phyloP scores from a whole-genome alignment of 2,888 invertebrate genomes.

The Drosophila algonquin region DNA sequence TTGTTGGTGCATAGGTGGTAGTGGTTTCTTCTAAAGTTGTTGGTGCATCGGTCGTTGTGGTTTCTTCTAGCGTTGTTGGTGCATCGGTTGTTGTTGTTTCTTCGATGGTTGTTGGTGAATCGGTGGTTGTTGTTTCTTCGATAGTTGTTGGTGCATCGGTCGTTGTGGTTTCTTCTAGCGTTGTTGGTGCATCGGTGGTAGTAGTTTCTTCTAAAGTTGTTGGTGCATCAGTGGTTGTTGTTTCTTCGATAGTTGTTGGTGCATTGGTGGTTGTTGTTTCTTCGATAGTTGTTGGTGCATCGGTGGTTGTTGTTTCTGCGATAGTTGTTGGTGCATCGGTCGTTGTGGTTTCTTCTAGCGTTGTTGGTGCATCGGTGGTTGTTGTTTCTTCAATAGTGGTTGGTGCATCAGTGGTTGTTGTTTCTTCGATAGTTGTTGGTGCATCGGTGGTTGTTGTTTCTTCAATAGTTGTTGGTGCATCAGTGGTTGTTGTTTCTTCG shows the following conservation, averaged over 20 bases:
- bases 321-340: background rate
- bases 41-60: background rate
- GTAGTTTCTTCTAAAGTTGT: background rate
- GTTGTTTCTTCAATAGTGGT: background rate
- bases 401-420: background rate
- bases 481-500: no score
- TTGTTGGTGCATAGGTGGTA: background rate
- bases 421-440: no score
- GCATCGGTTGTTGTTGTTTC: background rate
- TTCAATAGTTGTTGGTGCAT: no score
- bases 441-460: no score
- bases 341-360: no score
- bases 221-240: background rate
- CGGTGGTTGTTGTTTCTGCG: background rate
- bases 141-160: background rate
- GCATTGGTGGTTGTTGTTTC: background rate
- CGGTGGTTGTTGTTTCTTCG: background rate
- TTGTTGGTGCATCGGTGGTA: background rate
- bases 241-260: background rate
- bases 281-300: background rate
- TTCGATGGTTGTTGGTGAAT: background rate
- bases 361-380: background rate
- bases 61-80: background rate
- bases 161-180: background rate
- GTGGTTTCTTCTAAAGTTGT: background rate